Percentiles rank a stretch among this genome's conserved stretches.
phyloP scores from a whole-genome alignment of 92 coral and sea anemone species.

The Zoanthus sansibaricus region DNA sequence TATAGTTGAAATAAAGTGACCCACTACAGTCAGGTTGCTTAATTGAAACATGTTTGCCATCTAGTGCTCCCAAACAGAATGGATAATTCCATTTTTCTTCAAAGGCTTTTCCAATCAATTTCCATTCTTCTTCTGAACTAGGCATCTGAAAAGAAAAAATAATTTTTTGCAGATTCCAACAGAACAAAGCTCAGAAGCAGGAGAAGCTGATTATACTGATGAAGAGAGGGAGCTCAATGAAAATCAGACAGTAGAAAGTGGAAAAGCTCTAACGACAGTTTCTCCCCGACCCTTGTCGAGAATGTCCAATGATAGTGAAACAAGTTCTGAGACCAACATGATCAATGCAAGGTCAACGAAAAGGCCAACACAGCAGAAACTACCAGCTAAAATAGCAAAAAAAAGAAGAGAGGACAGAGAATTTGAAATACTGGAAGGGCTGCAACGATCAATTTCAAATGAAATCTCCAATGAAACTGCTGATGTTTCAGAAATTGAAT shows the following conservation, averaged over 20 bases:
- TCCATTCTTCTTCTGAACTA: constrained; percentile 15
- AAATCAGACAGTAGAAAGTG: constrained; percentile 9
- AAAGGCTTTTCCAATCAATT: constrained; percentile 4
- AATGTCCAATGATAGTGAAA: constrained; percentile 20
- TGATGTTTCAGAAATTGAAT: constrained; percentile 21
- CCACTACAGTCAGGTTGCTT: constrained; percentile 9
- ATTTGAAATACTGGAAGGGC: constrained; percentile 15
- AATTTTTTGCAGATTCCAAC: constrained; percentile 3
- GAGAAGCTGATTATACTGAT: constrained; percentile 6
- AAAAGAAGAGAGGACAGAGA: constrained; percentile 27
- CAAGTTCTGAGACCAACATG: constrained; percentile 20
- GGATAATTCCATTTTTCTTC: constrained; percentile 15
- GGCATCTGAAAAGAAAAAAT: constrained; percentile 8
- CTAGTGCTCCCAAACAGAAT: constrained; percentile 22
- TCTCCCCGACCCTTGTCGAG: constrained; percentile 5
- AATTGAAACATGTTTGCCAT: constrained; percentile 11
- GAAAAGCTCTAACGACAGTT: constrained; percentile 1
- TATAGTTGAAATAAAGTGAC: constrained; percentile 11
- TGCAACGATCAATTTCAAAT: constrained; percentile 25
- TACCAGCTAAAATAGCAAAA: constrained; percentile 10
- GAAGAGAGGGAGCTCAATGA: constrained; percentile 11
- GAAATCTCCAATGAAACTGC: constrained; percentile 10
- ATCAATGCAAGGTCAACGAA: constrained; percentile 8
- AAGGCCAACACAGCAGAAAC: constrained; percentile 12
- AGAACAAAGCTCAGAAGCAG: constrained; percentile 13